Evolutionary conservation across 2,797 vertebrate genomes (phyloP), one percentile per base, ranked within the genome.

Genomic region (Argyrosomus regius): DNA sequence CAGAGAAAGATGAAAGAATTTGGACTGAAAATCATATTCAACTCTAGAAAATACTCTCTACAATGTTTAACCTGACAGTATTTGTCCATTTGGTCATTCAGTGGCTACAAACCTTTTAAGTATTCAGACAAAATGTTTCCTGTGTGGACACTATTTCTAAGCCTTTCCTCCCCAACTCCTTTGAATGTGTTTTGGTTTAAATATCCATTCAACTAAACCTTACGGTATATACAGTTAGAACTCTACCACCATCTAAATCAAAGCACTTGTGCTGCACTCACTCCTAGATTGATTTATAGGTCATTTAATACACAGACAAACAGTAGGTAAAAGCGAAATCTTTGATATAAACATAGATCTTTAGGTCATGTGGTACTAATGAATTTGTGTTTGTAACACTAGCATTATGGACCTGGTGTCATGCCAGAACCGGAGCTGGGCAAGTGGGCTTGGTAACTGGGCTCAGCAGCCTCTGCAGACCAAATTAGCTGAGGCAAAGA

Each of bases 1-100:
- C 57, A 54, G 68, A 72, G 52, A 24, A 5, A 49, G 41, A 76
- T 72, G 13, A 74, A 64, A 70, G n/a, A 22, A 60, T 31, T 56
- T n/a, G 65, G 20, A 18, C 49, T 45, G 43, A 49, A 43, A 65
- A 70, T 75, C 61, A 14, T 14, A 39, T 35, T 67, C 4, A 61
- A n/a, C n/a, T n/a, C n/a, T n/a, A n/a, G n/a, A n/a, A n/a, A 61
- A 77, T 24, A 43, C 48, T 56, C 28, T 14, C 3, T 26, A 14
- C 41, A 31, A n/a, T n/a, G n/a, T n/a, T n/a, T n/a, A n/a, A n/a
- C n/a, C n/a, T n/a, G n/a, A n/a, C n/a, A n/a, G n/a, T n/a, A n/a
- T n/a, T n/a, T n/a, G n/a, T n/a, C n/a, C n/a, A n/a, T n/a, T n/a
- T n/a, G n/a, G n/a, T n/a, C n/a, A n/a, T n/a, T n/a, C n/a, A n/a